Evolutionary conservation across 2,797 vertebrate genomes (phyloP).

Genomic region (Potorous gilbertii): DNA sequence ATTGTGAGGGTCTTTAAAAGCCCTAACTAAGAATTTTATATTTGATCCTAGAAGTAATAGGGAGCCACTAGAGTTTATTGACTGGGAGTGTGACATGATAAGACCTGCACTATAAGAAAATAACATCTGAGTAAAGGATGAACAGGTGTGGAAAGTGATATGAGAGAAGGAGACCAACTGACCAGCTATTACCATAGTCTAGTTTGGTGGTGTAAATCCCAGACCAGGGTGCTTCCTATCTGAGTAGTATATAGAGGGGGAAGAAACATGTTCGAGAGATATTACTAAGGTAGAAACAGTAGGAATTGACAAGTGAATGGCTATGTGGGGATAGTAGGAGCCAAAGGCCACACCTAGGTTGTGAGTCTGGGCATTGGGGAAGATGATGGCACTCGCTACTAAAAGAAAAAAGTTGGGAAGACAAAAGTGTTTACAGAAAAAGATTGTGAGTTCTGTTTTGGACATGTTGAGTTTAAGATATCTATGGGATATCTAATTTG

Average conservation of each 20-base stretch:
- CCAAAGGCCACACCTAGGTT: not conserved
- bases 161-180: not conserved
- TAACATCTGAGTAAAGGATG: not conserved
- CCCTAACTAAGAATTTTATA: not conserved
- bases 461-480: not conserved
- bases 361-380: not conserved
- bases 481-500: not conserved
- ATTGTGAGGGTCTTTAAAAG: not conserved
- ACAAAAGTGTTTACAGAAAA: not conserved
- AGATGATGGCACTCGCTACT: not conserved
- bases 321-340: not conserved
- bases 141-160: not conserved
- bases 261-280: not conserved
- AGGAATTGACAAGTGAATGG: not conserved
- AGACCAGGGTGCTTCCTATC: not conserved
- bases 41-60: not conserved
- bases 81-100: not conserved
- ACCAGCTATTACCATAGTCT: not conserved
- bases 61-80: not conserved
- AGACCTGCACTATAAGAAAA: not conserved
- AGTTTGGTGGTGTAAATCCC: not conserved
- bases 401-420: not conserved
- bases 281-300: not conserved
- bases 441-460: not conserved
- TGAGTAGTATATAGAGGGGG: not conserved